Base-by-base conservation (phyloP, 30 jellyfish, hydroid and myxozoan species). In the Hydractinia echinata region DNA sequence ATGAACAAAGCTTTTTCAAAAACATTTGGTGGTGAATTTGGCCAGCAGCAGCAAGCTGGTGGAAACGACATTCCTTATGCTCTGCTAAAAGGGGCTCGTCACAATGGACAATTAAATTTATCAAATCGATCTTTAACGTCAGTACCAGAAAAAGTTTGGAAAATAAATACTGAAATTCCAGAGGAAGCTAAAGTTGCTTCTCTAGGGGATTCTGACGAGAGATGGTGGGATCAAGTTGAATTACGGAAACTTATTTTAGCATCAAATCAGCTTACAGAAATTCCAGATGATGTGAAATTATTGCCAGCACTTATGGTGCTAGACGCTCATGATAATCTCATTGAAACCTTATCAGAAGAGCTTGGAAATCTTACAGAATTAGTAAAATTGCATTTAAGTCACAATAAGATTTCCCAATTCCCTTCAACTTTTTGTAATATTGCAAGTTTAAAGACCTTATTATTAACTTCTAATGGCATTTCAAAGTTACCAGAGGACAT, bases 181-280 rank as follows among this genome's bases (percentile, higher is more conserved):
- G 94, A 86, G 21, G 97, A 85, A 70, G 97, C 93, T 4, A 77
- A 82, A 66, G 55, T 54, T 76, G 94, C 67, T 39, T 85, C 95
- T 8, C 72, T 90, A 10, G 79, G 85, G 18, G 90, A 88, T 4
- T 81, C 51, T 79, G 97, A 92, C n/a, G 97, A 90, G 48, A 73
- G 97, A 10, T 90, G 97, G 97, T 90, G 97, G 97, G 97, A 90
- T 53, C 97, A 90, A 73, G 90, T 86, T 4, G 97, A 90, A 68
- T 68, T 90, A 71, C 80, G 76, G 52, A 90, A 90, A 69, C 88
- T 90, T n/a, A 90, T 90, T 72, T 76, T 90, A 15, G 97, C 95
- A 19, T 90, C 97, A 52, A 90, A 90, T 76, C 82, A 90, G 80
- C 54, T 90, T 55, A 73, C 86, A 67, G 85, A 62, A 67, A 58